A percentile compares a stretch with the other conserved stretches of the same genome.
These are phyloP conservation scores for Rhagium mordax DNA, from an alignment of 2,888 invertebrate genomes.

Conservation along the genomic window DNA sequence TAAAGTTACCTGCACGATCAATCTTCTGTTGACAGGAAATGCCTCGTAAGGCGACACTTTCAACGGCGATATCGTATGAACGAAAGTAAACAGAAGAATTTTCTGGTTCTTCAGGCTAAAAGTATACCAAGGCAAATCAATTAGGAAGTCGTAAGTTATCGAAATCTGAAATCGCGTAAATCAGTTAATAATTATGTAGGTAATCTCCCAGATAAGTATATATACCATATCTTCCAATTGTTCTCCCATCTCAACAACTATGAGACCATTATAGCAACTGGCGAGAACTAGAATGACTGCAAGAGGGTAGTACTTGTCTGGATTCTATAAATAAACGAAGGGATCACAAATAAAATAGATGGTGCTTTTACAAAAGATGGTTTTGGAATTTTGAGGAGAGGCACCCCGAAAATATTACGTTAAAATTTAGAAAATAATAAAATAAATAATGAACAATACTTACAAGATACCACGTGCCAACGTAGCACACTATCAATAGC, in stretches of 20 bases:
- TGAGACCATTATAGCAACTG: background rate
- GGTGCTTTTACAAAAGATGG: no score
- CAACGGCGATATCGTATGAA: background rate
- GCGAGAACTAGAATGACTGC: background rate
- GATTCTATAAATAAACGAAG: background rate
- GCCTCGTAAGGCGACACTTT: background rate
- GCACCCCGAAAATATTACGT: no score
- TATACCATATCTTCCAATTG: background rate
- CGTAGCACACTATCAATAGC: background rate
- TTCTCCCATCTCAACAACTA: constrained; percentile 1
- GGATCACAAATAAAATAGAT: background rate
- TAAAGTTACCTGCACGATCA: constrained; percentile 5
- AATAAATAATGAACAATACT: background rate
- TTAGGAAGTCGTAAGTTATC: background rate
- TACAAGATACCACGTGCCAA: background rate
- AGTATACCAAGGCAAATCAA: background rate
- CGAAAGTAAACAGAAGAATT: background rate
- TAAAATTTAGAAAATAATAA: background rate
- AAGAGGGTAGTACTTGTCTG: background rate
- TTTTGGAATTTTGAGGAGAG: no score
- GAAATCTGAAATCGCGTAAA: background rate
- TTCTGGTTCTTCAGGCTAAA: background rate
- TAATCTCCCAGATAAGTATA: background rate
- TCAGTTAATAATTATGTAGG: background rate
- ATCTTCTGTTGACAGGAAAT: background rate